Conservation (phyloP, 2,113 vertebrate genomes). For the Uropsilus gracilis region DNA sequence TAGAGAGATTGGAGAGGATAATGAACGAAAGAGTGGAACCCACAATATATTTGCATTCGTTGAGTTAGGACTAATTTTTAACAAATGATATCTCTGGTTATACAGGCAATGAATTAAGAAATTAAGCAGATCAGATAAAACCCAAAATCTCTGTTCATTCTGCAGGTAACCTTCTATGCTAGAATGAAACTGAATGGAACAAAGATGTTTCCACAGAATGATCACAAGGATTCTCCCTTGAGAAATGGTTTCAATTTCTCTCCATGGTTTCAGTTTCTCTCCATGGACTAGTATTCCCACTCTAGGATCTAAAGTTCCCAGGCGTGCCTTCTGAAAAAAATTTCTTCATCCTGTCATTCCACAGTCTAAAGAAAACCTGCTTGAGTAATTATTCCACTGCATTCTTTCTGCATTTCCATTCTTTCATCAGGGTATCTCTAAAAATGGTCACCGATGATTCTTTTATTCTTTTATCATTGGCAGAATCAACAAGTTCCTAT, state of each 20-base stretch:
- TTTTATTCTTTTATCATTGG: constrained; percentile 14
- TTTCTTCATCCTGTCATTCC: not conserved
- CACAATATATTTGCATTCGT: not conserved
- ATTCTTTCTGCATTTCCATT: not conserved
- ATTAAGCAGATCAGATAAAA: not conserved
- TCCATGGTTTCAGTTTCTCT: not conserved
- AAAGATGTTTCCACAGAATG: not conserved
- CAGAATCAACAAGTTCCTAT: not conserved
- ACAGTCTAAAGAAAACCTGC: not conserved
- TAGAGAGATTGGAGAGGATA: not conserved
- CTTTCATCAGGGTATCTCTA: not conserved
- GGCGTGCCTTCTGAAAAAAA: not conserved
- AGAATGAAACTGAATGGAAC: not conserved
- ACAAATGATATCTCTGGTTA: not conserved
- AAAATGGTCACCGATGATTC: not conserved
- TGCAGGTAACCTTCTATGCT: not conserved
- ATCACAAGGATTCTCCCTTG: not conserved
- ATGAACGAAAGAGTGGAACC: not conserved
- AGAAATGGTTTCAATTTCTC: not conserved
- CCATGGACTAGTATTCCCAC: not conserved
- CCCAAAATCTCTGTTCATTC: not conserved
- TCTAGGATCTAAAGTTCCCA: not conserved
- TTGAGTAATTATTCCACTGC: not conserved
- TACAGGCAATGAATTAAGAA: not conserved
- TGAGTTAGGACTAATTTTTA: not conserved